Evolutionary conservation across 2,113 vertebrate genomes (phyloP), one percentile per base, ranked within the genome.

Genomic region (Lagenorhynchus albirostris): DNA sequence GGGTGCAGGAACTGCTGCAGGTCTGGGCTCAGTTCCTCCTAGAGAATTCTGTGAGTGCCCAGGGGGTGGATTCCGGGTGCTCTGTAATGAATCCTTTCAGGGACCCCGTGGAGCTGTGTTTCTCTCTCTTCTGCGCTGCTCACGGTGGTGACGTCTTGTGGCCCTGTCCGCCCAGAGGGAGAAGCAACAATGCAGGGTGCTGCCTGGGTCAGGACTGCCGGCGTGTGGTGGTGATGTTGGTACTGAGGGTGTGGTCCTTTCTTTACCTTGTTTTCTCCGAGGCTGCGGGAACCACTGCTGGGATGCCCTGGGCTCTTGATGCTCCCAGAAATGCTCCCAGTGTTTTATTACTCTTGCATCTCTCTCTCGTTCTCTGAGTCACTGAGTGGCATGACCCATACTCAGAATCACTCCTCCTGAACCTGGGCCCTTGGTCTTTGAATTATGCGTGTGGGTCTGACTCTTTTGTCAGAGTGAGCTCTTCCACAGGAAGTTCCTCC

Each of bases 181-280:
- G 58, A 86, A 50, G 50, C 33, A 3, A 13, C 0, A 2, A 2
- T 21, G 31, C 21, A 21, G 29, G 18, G 0, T 53, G 26, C 14
- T 10, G 8, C 25, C 70, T 62, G 14, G 63, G 14, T 41, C 8
- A 36, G 33, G 25, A 38, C 44, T 20, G 58, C 67, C 41, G 53
- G 41, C 0, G 0, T 73, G 58, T 20, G 58, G 31, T n/a, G 77
- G 76, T 67, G 47, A 68, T 63, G 41, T 0, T 60, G 53, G 74
- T 50, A 18, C 77, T 44, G 68, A 93, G 18, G 33, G 18, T 26
- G 17, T 7, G 25, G 68, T 14, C 15, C 36, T 87, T 47, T 31
- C 20, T 87, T 53, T 29, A 21, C 74, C 83, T 50, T 58, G 62
- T 20, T 38, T n/a, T 50, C 68, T 12, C 25, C 17, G 47, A 62